Conservation (phyloP, 2,113 vertebrate species). For the Phaetusa simplex region DNA sequence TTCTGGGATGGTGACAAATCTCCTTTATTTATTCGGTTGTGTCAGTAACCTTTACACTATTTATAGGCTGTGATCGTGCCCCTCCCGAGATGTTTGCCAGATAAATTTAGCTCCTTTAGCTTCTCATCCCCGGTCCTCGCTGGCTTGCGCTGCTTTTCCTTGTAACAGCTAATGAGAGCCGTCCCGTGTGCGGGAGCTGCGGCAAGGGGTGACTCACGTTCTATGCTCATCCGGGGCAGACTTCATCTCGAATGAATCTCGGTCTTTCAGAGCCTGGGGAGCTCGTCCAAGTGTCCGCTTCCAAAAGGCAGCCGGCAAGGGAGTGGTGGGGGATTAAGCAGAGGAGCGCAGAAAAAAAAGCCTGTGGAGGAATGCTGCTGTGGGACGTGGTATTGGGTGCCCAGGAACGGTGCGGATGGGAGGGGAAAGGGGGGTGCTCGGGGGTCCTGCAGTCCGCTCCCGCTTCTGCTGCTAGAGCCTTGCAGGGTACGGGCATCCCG, state of each 20-base stretch:
- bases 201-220: constrained; percentile 10
- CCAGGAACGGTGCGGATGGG: fast-evolving
- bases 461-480: not conserved
- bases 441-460: not conserved
- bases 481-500: fast-evolving
- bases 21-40: not conserved
- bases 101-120: constrained; percentile 25
- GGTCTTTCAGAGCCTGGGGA: not conserved
- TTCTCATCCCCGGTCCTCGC: not conserved
- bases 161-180: not conserved
- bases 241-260: constrained; percentile 23
- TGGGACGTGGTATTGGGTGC: not conserved
- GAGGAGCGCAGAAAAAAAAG: not conserved
- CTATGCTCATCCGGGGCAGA: constrained; percentile 25
- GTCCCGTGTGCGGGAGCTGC: not conserved
- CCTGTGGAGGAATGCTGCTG: not conserved
- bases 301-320: not conserved
- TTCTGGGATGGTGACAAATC: not conserved
- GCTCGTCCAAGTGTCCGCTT: not conserved
- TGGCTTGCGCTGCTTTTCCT: not conserved
- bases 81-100: not conserved
- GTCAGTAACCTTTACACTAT: not conserved
- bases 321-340: constrained; percentile 21
- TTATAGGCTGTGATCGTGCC: not conserved
- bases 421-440: not conserved